These are phyloP conservation scores for Leuctra nigra DNA, from an alignment of 2,888 invertebrate genomes.

Conservation along the genomic window DNA sequence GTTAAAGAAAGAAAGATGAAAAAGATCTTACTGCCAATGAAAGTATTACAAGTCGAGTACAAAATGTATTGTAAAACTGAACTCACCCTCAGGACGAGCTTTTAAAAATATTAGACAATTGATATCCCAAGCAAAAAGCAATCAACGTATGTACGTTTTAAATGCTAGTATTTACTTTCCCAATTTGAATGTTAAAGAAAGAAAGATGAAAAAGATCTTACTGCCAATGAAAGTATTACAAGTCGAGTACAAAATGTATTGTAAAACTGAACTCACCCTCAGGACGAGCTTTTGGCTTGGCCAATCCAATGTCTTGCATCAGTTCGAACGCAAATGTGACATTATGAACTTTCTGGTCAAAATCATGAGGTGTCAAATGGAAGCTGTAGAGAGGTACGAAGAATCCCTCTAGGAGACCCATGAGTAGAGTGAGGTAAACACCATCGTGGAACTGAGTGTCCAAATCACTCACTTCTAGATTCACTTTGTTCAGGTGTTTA, in stretches of 20 bases:
- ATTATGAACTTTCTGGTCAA: constrained; percentile 92
- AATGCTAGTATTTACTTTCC: not conserved
- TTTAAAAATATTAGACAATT: too few species aligned
- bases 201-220: constrained; percentile 14
- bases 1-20: constrained; percentile 18
- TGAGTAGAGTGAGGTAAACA: constrained; percentile 87
- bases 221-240: too few species aligned
- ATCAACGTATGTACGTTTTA: too few species aligned
- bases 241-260: too few species aligned
- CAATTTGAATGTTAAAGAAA: constrained; percentile 14
- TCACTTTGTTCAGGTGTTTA: constrained; percentile 93
- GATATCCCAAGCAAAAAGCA: too few species aligned
- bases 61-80: too few species aligned
- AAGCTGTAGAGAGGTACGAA: constrained; percentile 95
- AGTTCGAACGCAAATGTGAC: constrained; percentile 94
- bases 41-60: too few species aligned
- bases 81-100: constrained; percentile 89
- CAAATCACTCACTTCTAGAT: constrained; percentile 88
- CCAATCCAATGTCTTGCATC: constrained; percentile 94
- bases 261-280: too few species aligned
- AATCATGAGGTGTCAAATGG: constrained; percentile 84
- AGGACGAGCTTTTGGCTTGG: constrained; percentile 89
- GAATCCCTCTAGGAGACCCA: constrained; percentile 95
- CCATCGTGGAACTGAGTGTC: constrained; percentile 97
- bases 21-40: too few species aligned